phyloP scores from a whole-genome alignment of 1,140 invertebrate genomes.

The Patella vulgata region DNA sequence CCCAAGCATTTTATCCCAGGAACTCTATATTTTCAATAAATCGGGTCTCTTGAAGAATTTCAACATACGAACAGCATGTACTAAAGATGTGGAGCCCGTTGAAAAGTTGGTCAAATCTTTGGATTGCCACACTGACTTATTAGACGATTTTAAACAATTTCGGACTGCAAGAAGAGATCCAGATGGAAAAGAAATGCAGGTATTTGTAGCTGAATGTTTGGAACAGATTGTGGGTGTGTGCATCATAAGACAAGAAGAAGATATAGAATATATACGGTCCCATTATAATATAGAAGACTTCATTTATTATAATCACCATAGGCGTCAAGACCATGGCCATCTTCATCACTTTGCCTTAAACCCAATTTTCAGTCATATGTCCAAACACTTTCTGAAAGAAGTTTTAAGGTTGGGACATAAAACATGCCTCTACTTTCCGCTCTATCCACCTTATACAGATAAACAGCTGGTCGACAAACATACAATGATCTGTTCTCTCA shows the following conservation, averaged over 20 bases:
- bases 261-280: constrained; percentile 67
- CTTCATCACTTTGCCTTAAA: constrained; percentile 70
- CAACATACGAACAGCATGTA: constrained; percentile 47
- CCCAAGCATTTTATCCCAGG: constrained; percentile 71
- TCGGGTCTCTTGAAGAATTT: constrained; percentile 68
- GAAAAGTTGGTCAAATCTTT: constrained; percentile 55
- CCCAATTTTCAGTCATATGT: constrained; percentile 71
- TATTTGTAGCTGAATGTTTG: constrained; percentile 67
- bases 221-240: constrained; percentile 63
- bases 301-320: constrained; percentile 67
- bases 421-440: constrained; percentile 65
- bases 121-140: constrained; percentile 53
- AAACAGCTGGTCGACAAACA: constrained; percentile 59
- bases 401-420: constrained; percentile 61
- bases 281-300: constrained; percentile 71
- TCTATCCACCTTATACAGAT: constrained; percentile 58
- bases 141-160: constrained; percentile 58
- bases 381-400: constrained; percentile 71
- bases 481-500: constrained; percentile 57
- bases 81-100: constrained; percentile 43
- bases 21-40: constrained; percentile 75
- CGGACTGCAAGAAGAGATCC: constrained; percentile 56
- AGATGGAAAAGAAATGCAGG: constrained; percentile 65
- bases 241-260: constrained; percentile 66
- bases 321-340: constrained; percentile 66